Base-by-base conservation (phyloP, 2,797 vertebrate species). In the Etheostoma nigrum region DNA sequence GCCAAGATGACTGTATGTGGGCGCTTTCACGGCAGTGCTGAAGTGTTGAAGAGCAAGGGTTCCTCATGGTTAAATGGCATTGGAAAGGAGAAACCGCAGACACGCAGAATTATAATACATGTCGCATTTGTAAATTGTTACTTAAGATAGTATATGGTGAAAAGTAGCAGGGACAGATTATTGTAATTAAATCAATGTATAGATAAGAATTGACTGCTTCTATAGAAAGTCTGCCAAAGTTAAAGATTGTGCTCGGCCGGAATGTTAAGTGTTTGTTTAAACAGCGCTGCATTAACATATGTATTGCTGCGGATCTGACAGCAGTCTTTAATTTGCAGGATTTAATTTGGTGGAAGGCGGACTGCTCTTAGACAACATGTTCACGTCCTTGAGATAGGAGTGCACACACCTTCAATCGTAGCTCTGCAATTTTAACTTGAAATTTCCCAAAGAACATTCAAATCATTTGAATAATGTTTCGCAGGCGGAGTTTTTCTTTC, bases 391-490 rank as follows among this genome's bases (percentile, higher is more conserved):
- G 62, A 79, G 76, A 90, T 89, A 80, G 90, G 73, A 87, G 81
- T 60, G 73, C 60, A 72, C 67, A 79, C 79, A 84, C 85, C 79
- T 84, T 87, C 85, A 91, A 87, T 89, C 54, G 55, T 71, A 72
- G 78, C 79, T 82, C 87, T 83, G 86, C 90, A 92, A 88, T 93
- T 93, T 40, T 92, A 74, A 88, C 78, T 76, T 40, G 82, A 87
- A 89, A 89, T 91, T 87, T 89, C 63, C 73, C 70, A 60, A 82
- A 68, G 78, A 83, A 85, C 78, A 88, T 92, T 89, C 87, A 89
- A 92, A 85, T 89, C 58, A 92, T 92, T 92, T 93, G 78, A 91
- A 92, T 93, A 91, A 92, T 91, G 82, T 80, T 70, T 85, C 49
- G 47, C 82, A 73, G 69, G 74, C 75, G 72, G 72, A 83, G 36